Base-by-base conservation (phyloP, 2,888 invertebrate genomes). In the Gisinianus flammeolus region DNA sequence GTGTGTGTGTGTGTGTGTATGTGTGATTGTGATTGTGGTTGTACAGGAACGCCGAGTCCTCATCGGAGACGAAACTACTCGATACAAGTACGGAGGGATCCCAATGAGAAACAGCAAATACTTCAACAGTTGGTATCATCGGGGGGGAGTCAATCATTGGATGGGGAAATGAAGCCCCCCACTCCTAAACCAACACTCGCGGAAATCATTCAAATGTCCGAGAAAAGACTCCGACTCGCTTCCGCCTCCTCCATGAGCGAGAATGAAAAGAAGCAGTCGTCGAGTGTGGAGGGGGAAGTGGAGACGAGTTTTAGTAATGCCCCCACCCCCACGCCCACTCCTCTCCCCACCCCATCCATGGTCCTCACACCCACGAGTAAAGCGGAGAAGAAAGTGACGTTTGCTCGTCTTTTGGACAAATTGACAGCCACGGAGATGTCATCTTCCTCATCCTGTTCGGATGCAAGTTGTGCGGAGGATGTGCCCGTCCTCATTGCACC, bases 21-120 rank as follows among this genome's bases (percentile, higher is more conserved):
- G 19, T 56, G 58, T 56, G 19, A 19, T n/a, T n/a, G 35, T 35
- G 1, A 16, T 44, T 44, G 8, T 26, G 1, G 24, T 28, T 62
- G 24, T 12, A 35, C 88, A 93, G 93, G 92, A 86, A 91, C 92
- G 58, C 93, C 93, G 33, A 93, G 93, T 74, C 93, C 93, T 69
- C 90, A 93, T 85, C 92, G 93, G 88, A 92, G 93, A 87, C 90
- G 93, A 84, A 93, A 93, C 88, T 93, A 93, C 87, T 93, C 93
- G 10, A 93, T 93, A 28, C 93, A 85, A 75, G 82, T 83, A 24
- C 82, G 84, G 1, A 78, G 85, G 44, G 84, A 85, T 76, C 91
- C 92, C 44, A 81, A 81, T 10, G 93, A 93, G 87, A 93, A 93
- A 87, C 93, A 92, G 85, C 92, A 92, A 88, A 93, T 93, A 78